Evolutionary conservation across 2,113 vertebrate species (phyloP).

Genomic region (Genyomyrus donnyi): DNA sequence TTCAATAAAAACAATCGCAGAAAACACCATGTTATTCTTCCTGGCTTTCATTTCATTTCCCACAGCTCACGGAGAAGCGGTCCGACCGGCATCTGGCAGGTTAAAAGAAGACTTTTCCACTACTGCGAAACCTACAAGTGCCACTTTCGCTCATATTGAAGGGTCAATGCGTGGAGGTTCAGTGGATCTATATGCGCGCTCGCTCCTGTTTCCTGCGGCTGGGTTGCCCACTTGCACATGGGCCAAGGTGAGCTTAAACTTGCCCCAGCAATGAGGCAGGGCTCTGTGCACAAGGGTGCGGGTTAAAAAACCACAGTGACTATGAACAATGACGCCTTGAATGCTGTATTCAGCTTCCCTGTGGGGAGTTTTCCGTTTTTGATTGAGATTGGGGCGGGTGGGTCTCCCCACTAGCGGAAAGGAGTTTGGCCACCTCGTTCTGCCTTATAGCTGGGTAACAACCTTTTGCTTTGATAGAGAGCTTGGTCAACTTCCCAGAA

Average conservation of each 20-base stretch:
- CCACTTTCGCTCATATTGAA: neutral
- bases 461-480: neutral
- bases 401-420: neutral
- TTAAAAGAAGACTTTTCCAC: neutral
- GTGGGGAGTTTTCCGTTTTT: slow-evolving; percentile 37
- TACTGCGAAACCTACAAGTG: neutral
- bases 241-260: neutral
- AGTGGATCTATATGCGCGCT: too few species aligned
- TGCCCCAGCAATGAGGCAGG: neutral
- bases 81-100: neutral
- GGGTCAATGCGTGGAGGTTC: neutral
- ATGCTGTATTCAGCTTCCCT: slow-evolving; percentile 40
- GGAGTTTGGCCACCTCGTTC: neutral
- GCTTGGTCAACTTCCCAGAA: neutral
- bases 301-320: slow-evolving; percentile 39
- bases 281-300: slow-evolving; percentile 38
- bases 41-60: neutral
- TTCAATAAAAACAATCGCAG: neutral
- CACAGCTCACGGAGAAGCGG: neutral
- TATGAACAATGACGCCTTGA: slow-evolving; percentile 44
- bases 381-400: neutral
- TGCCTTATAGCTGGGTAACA: neutral
- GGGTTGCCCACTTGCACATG: neutral
- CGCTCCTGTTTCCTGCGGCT: neutral
- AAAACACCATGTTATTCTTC: neutral